Evolutionary conservation across 2,113 vertebrate species (phyloP), one percentile per base, ranked within the genome.

Genomic region (Megalops atlanticus): DNA sequence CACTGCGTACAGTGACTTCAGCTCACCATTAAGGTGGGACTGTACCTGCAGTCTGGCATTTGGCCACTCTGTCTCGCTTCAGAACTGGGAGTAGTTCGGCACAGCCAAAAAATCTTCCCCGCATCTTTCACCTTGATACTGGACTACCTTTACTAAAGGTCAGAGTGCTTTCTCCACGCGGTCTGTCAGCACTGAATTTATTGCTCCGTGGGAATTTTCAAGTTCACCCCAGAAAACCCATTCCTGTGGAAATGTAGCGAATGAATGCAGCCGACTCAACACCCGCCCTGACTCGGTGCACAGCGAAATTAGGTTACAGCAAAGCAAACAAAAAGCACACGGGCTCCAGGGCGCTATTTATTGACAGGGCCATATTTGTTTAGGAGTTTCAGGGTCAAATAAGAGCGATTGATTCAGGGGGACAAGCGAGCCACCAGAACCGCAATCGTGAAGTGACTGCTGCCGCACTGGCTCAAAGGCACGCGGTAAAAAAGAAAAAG

Each of bases 381-480:
- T 35, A 36, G 75, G 47, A 77, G 15, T 52, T 49, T 33, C 47
- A 54, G 39, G 47, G 75, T 36, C 43, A 49, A 45, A 54, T 64
- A 12, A 54, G 24, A 77, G 15, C 75, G n/a, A 77, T 77, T 54
- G 75, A 76, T 76, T 47, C 36, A 70, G 41, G 36, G 21, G 43
- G 71, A 43, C 12, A 18, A 74, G n/a, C 11, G 5, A 1, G 39
- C 1, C 15, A 11, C 27, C 12, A 39, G 2, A 0, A 18, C 58
- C 21, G 70, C 15, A 3, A 14, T 18, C 75, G 21, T 54, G 15
- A 52, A 14, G 1, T n/a, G 0, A 35, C 35, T 43, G 39, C 31
- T 52, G 15, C 27, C 54, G 75, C 36, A 77, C 31, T 33, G 35
- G 14, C 16, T 77, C 45, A 6, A 35, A 52, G 33, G 18, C n/a